Evolutionary conservation across 2,888 invertebrate genomes (phyloP), one percentile per base, ranked within the genome.

Genomic region (Chromoteleia sp.): DNA sequence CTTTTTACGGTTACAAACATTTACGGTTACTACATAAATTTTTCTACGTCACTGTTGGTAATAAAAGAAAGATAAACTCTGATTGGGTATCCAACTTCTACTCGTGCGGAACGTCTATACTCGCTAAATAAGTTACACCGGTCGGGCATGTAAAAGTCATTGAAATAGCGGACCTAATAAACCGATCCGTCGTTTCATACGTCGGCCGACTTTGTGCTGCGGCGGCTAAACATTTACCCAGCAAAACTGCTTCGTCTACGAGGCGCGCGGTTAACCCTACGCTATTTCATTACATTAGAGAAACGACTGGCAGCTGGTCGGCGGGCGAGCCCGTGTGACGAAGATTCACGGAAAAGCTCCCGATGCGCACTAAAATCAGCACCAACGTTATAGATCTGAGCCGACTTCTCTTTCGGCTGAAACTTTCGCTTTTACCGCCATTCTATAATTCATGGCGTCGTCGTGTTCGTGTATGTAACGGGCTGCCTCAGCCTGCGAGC

Each of bases 381-480:
- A 84, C 82, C 85, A 29, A 14, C 59, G 70, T 82, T 63, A 77
- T 58, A 76, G 81, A 76, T 73, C 80, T 59, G 52, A 75, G 29
- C 71, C 58, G 67, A 61, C 81, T 76, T 67, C 83, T 82, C 77
- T 80, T 82, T 80, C 79, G 78, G 81, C 83, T 86, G 84, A 87
- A 91, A 91, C 90, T 91, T 91, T 91, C 91, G 91, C 91, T 91
- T 91, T 91, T 91, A 91, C 90, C 89, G 86, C 87, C 88, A 89
- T 89, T 91, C 89, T 90, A 91, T 91, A 91, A 91, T 91, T 91
- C 91, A 91, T 90, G 90, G 87, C 88, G 87, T 89, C 89, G 89
- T 87, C 86, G 84, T 85, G 84, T 84, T 80, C 82, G 83, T 86
- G 84, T 85, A 85, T 79, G 85, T 85, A 85, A 84, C 86, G 83